Evolutionary conservation across 1,140 invertebrate species (phyloP).

Genomic region (Tetragnatha versicolor): DNA sequence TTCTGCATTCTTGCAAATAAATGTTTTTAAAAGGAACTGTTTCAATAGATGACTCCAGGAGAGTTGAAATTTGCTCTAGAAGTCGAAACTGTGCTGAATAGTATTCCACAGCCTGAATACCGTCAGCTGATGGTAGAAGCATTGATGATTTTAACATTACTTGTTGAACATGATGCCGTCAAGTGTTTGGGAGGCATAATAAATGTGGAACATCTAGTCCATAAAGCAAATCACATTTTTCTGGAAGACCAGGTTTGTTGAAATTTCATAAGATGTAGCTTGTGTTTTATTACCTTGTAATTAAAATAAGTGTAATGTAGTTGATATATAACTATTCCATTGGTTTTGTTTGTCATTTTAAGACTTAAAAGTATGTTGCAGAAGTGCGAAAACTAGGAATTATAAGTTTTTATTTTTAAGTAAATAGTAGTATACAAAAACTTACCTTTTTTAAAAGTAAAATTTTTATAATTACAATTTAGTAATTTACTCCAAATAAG

Average conservation of each 20-base stretch:
- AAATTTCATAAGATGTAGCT: no score
- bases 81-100: slow-evolving; percentile 96
- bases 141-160: slow-evolving; percentile 91
- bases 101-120: slow-evolving; percentile 97
- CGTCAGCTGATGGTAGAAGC: slow-evolving; percentile 97
- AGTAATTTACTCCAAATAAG: no score
- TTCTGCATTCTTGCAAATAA: background rate
- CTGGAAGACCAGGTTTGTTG: slow-evolving; percentile 87
- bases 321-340: no score
- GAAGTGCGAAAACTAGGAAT: no score
- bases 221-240: slow-evolving; percentile 93
- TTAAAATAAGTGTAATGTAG: no score
- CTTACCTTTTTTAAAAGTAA: no score
- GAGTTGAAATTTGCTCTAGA: slow-evolving; percentile 98
- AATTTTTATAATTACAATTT: no score
- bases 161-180: slow-evolving; percentile 87
- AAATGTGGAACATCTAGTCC: slow-evolving; percentile 89
- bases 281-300: no score
- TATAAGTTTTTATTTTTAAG: no score
- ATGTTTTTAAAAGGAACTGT: background rate
- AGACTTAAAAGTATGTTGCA: slow-evolving; percentile 9
- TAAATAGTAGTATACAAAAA: no score
- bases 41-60: slow-evolving; percentile 87
- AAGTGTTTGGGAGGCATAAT: slow-evolving; percentile 81
- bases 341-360: no score